Conservation (phyloP, 2,888 invertebrate species). For the Keiferia lycopersicella region DNA sequence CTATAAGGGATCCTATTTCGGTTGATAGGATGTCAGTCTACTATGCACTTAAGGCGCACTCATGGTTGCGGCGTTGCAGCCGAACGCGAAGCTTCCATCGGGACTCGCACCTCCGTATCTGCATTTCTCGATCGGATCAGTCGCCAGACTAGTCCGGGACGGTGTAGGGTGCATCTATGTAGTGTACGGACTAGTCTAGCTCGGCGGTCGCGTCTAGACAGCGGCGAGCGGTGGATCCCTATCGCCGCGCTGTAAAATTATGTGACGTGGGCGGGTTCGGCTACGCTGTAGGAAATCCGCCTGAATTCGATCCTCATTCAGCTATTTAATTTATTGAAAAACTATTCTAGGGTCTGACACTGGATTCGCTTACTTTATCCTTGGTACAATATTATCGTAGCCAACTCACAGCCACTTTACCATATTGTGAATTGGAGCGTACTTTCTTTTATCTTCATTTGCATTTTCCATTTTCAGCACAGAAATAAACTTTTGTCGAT, state of each 20-base stretch:
- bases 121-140: conserved; percentile 54
- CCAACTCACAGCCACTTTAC: background rate
- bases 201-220: conserved; percentile 71
- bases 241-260: conserved; percentile 72
- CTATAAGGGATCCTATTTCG: conserved; percentile 46
- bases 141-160: conserved; percentile 55
- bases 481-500: background rate
- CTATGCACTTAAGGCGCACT: conserved; percentile 53
- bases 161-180: conserved; percentile 40
- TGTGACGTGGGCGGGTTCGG: conserved; percentile 61
- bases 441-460: background rate
- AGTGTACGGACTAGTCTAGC: conserved; percentile 67
- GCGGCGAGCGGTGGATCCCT: conserved; percentile 63
- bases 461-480: background rate
- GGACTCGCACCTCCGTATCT: conserved; percentile 60
- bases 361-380: background rate
- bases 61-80: conserved; percentile 42
- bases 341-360: conserved; percentile 12
- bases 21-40: conserved; percentile 54
- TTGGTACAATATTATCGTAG: conserved; percentile 5
- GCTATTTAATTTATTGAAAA: conserved; percentile 46
- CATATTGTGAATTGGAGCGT: background rate
- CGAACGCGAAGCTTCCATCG: conserved; percentile 48
- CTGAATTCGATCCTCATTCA: conserved; percentile 50
- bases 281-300: conserved; percentile 54